Conservation (phyloP, 2,797 vertebrate species). For the Gouania willdenowi region DNA sequence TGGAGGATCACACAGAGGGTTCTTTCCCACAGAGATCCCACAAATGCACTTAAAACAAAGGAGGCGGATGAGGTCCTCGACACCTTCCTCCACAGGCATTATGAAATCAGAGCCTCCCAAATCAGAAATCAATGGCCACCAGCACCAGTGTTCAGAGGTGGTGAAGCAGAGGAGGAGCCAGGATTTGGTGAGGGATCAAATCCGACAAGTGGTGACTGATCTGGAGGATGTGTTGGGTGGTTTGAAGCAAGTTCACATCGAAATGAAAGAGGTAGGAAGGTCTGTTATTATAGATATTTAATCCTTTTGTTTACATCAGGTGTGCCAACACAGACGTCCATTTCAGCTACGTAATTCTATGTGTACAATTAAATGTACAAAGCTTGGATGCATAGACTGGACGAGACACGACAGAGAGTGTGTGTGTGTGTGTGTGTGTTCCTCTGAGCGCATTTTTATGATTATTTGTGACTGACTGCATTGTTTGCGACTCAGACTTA, state of each 20-base stretch:
- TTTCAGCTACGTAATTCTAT: slow-evolving; percentile 19
- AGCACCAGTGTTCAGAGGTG: slow-evolving; percentile 12
- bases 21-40: slow-evolving; percentile 78
- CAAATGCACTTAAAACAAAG: slow-evolving; percentile 57
- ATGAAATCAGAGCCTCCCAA: slow-evolving; percentile 17
- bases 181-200: slow-evolving; percentile 72
- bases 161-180: slow-evolving; percentile 47
- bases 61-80: slow-evolving; percentile 34
- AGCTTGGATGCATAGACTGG: slow-evolving; percentile 5
- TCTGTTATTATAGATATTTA: slow-evolving; percentile 33
- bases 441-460: neutral
- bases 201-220: slow-evolving; percentile 78
- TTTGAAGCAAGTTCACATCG: slow-evolving; percentile 80
- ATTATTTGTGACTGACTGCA: slow-evolving; percentile 18
- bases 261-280: slow-evolving; percentile 82
- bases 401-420: neutral
- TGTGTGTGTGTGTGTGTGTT: slow-evolving; percentile 3
- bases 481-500: slow-evolving; percentile 50
- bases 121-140: slow-evolving; percentile 1
- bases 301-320: slow-evolving; percentile 4
- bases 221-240: slow-evolving; percentile 80
- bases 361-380: slow-evolving; percentile 43
- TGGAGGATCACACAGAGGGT: slow-evolving; percentile 30
- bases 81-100: slow-evolving; percentile 5
- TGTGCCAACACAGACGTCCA: slow-evolving; percentile 12